Evolutionary conservation across 2,888 invertebrate species (phyloP), one percentile per base, ranked within the genome.

Genomic region (Pantelozetes paolii): DNA sequence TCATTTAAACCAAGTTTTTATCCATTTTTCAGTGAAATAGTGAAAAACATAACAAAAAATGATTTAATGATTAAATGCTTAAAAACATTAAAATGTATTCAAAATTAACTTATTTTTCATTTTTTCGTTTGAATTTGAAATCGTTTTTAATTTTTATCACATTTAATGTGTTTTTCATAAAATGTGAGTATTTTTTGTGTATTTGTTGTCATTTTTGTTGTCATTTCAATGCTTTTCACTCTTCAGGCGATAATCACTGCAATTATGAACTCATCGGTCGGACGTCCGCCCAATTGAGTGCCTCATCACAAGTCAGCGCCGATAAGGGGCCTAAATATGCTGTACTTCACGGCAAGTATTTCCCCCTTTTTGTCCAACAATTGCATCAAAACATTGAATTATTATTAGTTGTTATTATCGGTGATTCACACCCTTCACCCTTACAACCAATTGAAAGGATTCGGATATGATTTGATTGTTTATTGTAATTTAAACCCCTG

Each of bases 341-440:
- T 71, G 59, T 74, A 30, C 74, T 74, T 45, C 74, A 74, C 54
- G 74, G 74, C 71, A 59, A 20, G 74, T 32, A 59, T 59, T 59
- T 5, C 26, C n/a, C 59, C 59, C 3, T 20, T 20, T 50, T 20
- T 45, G 45, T 15, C 45, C 45, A 45, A 11, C 15, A 45, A 6
- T 11, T 45, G 15, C 45, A 18, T 36, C n/a, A n/a, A n/a, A n/a
- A n/a, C n/a, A n/a, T n/a, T n/a, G n/a, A n/a, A n/a, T n/a, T n/a
- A n/a, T n/a, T n/a, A n/a, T n/a, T n/a, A n/a, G n/a, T n/a, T n/a
- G n/a, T n/a, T n/a, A n/a, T n/a, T n/a, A n/a, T n/a, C n/a, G n/a
- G n/a, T n/a, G n/a, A n/a, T n/a, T n/a, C n/a, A n/a, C n/a, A n/a
- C n/a, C n/a, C n/a, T n/a, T n/a, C n/a, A n/a, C n/a, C n/a, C n/a